Base-by-base conservation (phyloP, 2,797 vertebrate species). In the Crocodylus rhombifer region DNA sequence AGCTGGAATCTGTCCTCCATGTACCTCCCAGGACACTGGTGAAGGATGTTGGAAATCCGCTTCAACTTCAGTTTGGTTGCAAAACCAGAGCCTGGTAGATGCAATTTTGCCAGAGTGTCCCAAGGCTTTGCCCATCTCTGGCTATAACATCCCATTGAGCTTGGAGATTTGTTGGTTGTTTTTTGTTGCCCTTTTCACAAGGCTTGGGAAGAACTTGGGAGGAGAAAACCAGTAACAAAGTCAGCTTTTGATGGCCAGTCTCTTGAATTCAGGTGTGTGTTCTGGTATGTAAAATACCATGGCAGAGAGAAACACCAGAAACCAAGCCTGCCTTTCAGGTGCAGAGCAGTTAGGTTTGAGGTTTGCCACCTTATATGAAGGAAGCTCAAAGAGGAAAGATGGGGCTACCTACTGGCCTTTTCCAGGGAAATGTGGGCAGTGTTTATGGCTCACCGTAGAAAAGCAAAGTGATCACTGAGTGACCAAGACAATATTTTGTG, bases 381-480 rank as follows among this genome's bases (percentile, higher is more conserved):
- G 65, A 3, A 5, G 20, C 36, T 61, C 36, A 0, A 2, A 28
- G 84, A 2, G 16, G 9, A 25, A 36, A 20, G 25, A 0, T 0
- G 2, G 5, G 51, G 8, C 25, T 1, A 4, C 0, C 1, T 4
- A 0, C 12, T 4, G 26, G 65, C 6, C 79, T 62, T 25, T 11
- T 1, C 26, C 60, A 4, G 42, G 71, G 83, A 5, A 60, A 1
- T 1, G n/a, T 0, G 26, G 9, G 83, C 6, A 1, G 77, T 8
- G 6, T 71, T 82, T 33, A 88, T 91, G 80, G 1, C 25, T 5
- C 88, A 77, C 64, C 78, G 5, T 0, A 65, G 57, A 75, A 65
- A 15, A 82, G 51, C 65, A 67, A 67, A 67, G 65, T n/a, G 65
- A 21, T 17, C 18, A 20, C 21, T 69, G 65, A 69, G 65, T 20